Percentiles rank a stretch among this genome's conserved stretches.
phyloP scores from a whole-genome alignment of 2,888 invertebrate genomes.

The Drosophila acutilabella region DNA sequence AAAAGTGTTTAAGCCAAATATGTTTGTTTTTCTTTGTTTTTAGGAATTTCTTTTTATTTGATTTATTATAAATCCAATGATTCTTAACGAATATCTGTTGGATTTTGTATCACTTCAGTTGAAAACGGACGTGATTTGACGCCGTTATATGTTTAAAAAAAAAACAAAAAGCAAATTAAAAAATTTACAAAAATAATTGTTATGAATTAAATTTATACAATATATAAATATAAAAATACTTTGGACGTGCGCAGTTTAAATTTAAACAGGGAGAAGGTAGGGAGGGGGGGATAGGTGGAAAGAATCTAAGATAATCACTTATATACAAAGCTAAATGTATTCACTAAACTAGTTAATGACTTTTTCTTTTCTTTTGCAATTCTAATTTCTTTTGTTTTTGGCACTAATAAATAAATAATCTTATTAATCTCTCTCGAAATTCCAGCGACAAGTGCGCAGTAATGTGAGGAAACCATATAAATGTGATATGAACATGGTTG shows the following conservation, averaged over 20 bases:
- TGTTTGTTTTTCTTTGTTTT: conserved; percentile 24
- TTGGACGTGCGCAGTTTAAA: conserved; percentile 71
- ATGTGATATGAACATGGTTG: conserved; percentile 22
- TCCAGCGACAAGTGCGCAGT: conserved; percentile 29
- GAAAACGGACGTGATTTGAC: conserved; percentile 5
- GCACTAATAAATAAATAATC: conserved; percentile 78
- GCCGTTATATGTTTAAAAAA: conserved; percentile 24
- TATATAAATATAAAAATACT: conserved; percentile 69
- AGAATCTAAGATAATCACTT: conserved; percentile 50
- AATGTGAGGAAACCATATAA: conserved; percentile 49
- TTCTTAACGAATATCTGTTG: conserved; percentile 25
- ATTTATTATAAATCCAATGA: conserved; percentile 2
- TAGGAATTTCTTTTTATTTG: conserved; percentile 22
- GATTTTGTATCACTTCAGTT: conserved; percentile 67
- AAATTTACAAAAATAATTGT: conserved; percentile 40
- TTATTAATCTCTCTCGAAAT: conserved; percentile 72
- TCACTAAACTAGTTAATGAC: conserved; percentile 70
- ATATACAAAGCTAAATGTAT: conserved; percentile 32
- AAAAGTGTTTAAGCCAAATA: conserved; percentile 36
- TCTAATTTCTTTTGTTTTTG: conserved; percentile 45
- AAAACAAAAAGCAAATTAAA: conserved; percentile 32
- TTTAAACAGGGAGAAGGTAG: conserved; percentile 35
- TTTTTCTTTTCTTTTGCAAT: conserved; percentile 52
- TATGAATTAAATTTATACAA: conserved; percentile 38
- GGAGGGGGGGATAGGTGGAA: conserved; percentile 1